phyloP scores from a whole-genome alignment of 2,797 vertebrate species.

The Sarcoramphus papa region DNA sequence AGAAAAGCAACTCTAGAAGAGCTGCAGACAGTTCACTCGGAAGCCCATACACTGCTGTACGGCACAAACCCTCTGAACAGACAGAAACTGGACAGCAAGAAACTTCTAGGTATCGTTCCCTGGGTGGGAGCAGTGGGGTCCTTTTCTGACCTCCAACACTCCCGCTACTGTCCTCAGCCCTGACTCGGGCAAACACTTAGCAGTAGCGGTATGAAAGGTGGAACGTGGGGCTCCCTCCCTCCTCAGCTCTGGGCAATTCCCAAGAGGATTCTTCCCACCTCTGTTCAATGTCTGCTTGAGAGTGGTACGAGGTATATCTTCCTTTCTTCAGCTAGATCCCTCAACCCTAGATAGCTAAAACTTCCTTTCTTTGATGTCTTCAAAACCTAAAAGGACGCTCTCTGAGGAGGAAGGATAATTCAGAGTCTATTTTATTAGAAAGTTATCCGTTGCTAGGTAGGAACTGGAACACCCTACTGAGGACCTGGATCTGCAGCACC shows the following conservation, averaged over 20 bases:
- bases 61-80: conserved; percentile 94
- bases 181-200: neutral
- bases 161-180: neutral
- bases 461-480: neutral
- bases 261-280: neutral
- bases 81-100: conserved; percentile 96
- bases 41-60: conserved; percentile 89
- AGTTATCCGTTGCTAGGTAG: neutral
- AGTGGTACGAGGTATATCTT: neutral
- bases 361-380: neutral
- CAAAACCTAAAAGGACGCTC: neutral
- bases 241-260: neutral
- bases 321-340: neutral
- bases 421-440: neutral
- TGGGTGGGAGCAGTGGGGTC: neutral
- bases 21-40: conserved; percentile 92
- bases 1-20: conserved; percentile 95
- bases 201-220: neutral
- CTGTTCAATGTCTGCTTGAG: fast-evolving
- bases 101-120: conserved; percentile 67
- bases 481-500: neutral
- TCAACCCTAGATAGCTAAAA: neutral
- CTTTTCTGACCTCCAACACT: neutral
- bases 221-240: neutral
- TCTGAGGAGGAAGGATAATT: neutral